Conservation (phyloP, 2,113 vertebrate species). For the Henicopernis longicauda region DNA sequence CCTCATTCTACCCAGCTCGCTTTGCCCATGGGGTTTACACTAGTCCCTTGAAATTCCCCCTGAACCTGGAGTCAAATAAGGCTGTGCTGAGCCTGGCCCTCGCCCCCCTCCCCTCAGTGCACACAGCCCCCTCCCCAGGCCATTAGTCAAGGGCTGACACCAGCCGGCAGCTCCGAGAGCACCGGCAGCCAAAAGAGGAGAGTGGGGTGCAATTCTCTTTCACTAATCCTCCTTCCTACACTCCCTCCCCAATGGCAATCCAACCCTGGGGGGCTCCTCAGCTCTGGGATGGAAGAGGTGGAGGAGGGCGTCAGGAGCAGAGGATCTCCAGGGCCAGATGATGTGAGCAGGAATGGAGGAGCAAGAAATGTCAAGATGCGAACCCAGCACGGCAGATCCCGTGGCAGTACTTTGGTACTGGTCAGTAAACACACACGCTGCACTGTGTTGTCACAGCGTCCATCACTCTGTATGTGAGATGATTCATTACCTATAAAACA, state of each 20-base stretch:
- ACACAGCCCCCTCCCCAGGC: neutral
- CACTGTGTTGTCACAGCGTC: neutral
- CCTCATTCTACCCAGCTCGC: neutral
- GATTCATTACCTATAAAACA: neutral
- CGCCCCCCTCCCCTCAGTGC: neutral
- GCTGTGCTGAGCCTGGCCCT: neutral
- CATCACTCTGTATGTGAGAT: neutral
- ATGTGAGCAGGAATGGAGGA: neutral
- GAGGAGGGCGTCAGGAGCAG: neutral
- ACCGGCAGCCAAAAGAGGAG: neutral
- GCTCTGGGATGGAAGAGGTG: neutral
- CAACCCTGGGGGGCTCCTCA: neutral
- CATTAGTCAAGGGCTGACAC: neutral
- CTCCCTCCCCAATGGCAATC: too few species aligned
- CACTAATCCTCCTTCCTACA: neutral
- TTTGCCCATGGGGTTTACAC: neutral
- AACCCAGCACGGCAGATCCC: neutral
- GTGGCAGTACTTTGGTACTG: neutral
- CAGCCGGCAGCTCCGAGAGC: neutral
- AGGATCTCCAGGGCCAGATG: neutral
- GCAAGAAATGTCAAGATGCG: neutral
- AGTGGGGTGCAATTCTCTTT: neutral
- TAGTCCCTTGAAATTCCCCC: neutral
- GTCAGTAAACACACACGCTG: accelerated
- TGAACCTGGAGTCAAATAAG: neutral